Evolutionary conservation across 1,140 invertebrate genomes (phyloP).

Genomic region (Caerostris darwini): DNA sequence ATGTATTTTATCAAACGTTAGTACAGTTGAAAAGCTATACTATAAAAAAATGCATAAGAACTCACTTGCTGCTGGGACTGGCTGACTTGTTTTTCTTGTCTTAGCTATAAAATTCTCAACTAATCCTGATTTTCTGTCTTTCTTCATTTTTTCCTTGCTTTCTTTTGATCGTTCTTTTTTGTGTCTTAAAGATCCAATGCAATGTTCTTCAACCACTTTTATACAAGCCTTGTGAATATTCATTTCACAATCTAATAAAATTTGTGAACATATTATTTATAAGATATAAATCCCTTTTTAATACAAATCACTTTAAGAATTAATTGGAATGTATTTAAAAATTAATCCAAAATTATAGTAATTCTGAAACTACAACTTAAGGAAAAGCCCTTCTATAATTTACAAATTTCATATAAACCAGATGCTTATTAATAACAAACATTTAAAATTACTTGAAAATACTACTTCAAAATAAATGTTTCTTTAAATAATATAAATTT

Average conservation of each 20-base stretch:
- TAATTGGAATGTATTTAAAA: too few relatives aligned
- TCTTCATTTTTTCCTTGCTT: constrained; percentile 74
- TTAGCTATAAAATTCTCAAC: constrained; percentile 81
- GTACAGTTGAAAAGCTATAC: not conserved
- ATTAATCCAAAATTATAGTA: too few relatives aligned
- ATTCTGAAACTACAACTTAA: too few relatives aligned
- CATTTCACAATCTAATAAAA: constrained; percentile 90
- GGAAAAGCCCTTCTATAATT: too few relatives aligned
- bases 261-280: not conserved
- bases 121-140: constrained; percentile 80
- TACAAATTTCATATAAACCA: too few relatives aligned
- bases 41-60: not conserved
- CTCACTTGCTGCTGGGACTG: constrained; percentile 78
- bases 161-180: constrained; percentile 83
- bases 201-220: constrained; percentile 90
- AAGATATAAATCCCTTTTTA: not conserved
- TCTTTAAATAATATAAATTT: too few relatives aligned
- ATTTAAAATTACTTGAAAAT: too few relatives aligned
- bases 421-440: too few relatives aligned
- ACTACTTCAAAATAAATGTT: too few relatives aligned
- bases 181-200: constrained; percentile 88
- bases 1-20: not conserved
- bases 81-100: constrained; percentile 78
- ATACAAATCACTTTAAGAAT: not conserved
- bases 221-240: constrained; percentile 94